A percentile compares a stretch with the other conserved stretches of the same genome.
Conservation (phyloP, 2,888 invertebrate species). For the Himalopsyche japonica region DNA sequence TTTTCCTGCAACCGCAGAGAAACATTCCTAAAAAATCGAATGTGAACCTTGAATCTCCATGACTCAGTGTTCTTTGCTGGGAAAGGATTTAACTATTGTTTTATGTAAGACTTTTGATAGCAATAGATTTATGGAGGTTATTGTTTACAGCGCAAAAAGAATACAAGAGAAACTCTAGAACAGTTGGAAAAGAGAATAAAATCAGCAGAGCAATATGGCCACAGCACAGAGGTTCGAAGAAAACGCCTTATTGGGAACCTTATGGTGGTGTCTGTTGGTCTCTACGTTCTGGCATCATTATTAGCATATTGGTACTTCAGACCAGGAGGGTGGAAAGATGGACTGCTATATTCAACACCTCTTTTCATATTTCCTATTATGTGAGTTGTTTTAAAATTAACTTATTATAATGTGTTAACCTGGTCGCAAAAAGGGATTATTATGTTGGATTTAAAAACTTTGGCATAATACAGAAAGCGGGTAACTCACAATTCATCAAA, state of each 20-base stretch:
- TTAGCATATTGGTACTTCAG: constrained; percentile 84
- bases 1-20: no score
- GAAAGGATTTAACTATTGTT: no score
- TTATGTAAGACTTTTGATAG: no score
- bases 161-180: constrained; percentile 63
- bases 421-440: no score
- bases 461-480: no score
- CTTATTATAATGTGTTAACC: no score
- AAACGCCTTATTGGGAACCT: constrained; percentile 82
- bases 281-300: constrained; percentile 71
- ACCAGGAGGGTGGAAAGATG: constrained; percentile 73
- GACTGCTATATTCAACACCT: constrained; percentile 76
- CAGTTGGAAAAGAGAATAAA: constrained; percentile 79
- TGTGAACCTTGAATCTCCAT: no score
- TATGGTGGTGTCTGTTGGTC: constrained; percentile 68
- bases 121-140: not conserved
- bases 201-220: constrained; percentile 77
- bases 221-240: constrained; percentile 78
- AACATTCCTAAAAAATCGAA: no score
- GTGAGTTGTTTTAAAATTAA: constrained; percentile 62
- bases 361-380: constrained; percentile 79
- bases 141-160: constrained; percentile 54
- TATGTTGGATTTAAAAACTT: no score
- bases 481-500: no score
- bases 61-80: no score